These are phyloP conservation scores for Lycodopsis pacificus DNA, from an alignment of 2,797 vertebrate species.

Conservation along the genomic window DNA sequence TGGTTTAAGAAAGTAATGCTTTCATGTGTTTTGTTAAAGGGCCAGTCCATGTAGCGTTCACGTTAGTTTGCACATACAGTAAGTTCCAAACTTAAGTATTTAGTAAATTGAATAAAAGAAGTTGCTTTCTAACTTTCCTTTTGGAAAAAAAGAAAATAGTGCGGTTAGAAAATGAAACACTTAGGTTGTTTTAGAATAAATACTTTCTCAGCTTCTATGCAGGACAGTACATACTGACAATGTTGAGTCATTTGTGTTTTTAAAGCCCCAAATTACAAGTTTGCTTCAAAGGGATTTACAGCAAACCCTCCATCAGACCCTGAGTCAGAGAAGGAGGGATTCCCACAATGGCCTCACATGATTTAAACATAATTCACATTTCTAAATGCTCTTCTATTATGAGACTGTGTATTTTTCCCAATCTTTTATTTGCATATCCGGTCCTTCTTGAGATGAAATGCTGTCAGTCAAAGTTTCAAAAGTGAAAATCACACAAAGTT, in stretches of 20 bases:
- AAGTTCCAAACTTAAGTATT: background rate
- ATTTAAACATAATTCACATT: background rate
- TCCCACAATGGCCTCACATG: background rate
- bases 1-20: background rate
- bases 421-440: background rate
- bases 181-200: background rate
- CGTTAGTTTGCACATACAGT: background rate
- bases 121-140: too few relatives aligned
- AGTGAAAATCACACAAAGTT: background rate
- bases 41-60: background rate
- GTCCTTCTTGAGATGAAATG: background rate
- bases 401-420: background rate
- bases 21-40: constrained; percentile 1
- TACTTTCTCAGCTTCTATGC: background rate
- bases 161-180: too few relatives aligned
- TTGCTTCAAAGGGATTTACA: background rate
- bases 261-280: background rate
- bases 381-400: background rate
- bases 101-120: background rate
- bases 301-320: background rate
- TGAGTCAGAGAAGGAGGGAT: background rate
- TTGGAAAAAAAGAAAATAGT: background rate
- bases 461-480: background rate
- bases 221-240: background rate
- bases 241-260: background rate